A percentile compares a stretch with the other conserved stretches of the same genome.
Conservation (phyloP, 1,140 invertebrate species). For the Oreohelix idahoensis region DNA sequence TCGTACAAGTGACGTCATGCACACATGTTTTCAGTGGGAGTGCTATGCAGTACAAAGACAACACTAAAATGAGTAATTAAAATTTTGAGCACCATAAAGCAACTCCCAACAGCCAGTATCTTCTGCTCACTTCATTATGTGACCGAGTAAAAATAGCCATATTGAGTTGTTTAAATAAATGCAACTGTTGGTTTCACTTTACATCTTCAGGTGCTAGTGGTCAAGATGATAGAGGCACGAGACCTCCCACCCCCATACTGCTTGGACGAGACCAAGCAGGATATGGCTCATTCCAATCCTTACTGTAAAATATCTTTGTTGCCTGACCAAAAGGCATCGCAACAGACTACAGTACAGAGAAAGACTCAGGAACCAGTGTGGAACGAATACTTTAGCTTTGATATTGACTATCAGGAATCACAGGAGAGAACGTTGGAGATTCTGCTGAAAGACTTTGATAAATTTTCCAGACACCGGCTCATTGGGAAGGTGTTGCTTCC, state of each 20-base stretch:
- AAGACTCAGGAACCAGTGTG: slow-evolving; percentile 70
- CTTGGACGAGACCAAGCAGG: slow-evolving; percentile 70
- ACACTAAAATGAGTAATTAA: too few species aligned
- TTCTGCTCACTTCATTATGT: too few species aligned
- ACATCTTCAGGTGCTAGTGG: slow-evolving; percentile 59
- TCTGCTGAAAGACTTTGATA: slow-evolving; percentile 71
- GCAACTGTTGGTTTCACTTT: too few species aligned
- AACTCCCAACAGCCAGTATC: too few species aligned
- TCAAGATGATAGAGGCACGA: slow-evolving; percentile 73
- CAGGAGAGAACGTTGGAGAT: slow-evolving; percentile 67
- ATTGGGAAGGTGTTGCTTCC: slow-evolving; percentile 69
- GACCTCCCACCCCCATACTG: slow-evolving; percentile 71
- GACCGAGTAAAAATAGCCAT: too few species aligned
- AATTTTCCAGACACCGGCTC: slow-evolving; percentile 70
- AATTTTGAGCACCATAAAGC: too few species aligned
- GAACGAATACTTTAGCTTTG: slow-evolving; percentile 71
- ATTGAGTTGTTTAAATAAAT: too few species aligned
- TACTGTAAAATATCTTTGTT: slow-evolving; percentile 72
- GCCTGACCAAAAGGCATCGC: slow-evolving; percentile 68
- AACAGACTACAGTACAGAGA: slow-evolving; percentile 70
- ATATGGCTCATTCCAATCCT: slow-evolving; percentile 73
- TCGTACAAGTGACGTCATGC: too few species aligned
- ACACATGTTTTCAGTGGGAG: too few species aligned
- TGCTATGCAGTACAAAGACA: too few species aligned
- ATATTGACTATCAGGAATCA: slow-evolving; percentile 66